Base-by-base conservation (phyloP, 2,797 vertebrate genomes). In the Lindbergichthys nudifrons region DNA sequence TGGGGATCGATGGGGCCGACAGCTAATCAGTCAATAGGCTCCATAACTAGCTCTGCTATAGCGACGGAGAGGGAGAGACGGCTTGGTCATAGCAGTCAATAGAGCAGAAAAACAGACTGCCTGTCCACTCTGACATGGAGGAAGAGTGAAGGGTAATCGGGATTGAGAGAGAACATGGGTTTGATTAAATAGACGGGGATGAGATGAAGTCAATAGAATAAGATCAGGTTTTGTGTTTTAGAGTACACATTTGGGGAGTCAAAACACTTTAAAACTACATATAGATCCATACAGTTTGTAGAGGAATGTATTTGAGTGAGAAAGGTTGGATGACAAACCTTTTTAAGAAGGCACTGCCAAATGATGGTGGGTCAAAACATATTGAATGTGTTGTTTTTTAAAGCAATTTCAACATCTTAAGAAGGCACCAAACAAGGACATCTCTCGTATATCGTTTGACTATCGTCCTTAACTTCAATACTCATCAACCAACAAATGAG, bases 1-100 rank as follows among this genome's bases (percentile, higher is more conserved):
- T 78, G 61, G 87, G 65, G 79, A 92, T 94, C 92, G 60, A 94
- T 94, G 66, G 21, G 56, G 73, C 65, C 43, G 77, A 88, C 89
- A 89, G 85, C 83, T 88, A 64, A 93, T 94, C 92, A 83, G 81
- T 94, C 93, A 92, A 82, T 85, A 79, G 76, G 73, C 79, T 82
- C 83, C 82, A 79, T 82, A 88, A 89, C 85, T 79, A 87, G 77
- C 77, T 77, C 57, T 21, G 79, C 68, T 70, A 77, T 66, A 21
- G 70, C 39, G 75, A 65, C 47, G 57, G 63, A 65, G 50, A 14
- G 14, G 77, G 68, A 72, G 57, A 79, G 70, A 75, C 18, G 12
- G 50, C 23, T 48, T 47, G 73, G 76, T 81, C 70, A 30, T 39
- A 47, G 54, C 56, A 77, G 87, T 91, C 90, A 73, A 92, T 86